Evolutionary conservation across 2,888 invertebrate genomes (phyloP).

Genomic region (Drosophila neonasuta): DNA sequence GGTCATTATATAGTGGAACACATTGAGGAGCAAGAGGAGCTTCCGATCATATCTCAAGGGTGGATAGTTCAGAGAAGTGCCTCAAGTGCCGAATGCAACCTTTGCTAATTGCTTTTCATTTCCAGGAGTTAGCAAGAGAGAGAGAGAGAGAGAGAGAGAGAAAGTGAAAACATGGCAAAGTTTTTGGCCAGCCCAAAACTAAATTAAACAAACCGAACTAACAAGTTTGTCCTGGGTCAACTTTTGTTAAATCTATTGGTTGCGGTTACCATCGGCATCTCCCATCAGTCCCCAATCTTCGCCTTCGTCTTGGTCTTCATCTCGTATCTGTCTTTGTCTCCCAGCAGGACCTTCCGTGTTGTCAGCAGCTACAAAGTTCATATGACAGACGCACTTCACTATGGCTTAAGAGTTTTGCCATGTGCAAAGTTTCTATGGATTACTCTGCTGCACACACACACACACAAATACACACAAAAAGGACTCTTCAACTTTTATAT

Average conservation of each 20-base stretch:
- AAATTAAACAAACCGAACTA: conserved; percentile 40
- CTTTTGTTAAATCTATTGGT: conserved; percentile 41
- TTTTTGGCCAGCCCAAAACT: conserved; percentile 28
- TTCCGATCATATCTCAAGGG: conserved; percentile 31
- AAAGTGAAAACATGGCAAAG: conserved; percentile 16
- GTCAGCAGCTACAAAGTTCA: conserved; percentile 22
- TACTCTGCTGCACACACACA: conserved; percentile 20
- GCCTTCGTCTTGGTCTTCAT: background rate
- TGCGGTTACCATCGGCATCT: background rate
- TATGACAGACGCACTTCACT: conserved; percentile 38
- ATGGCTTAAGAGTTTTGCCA: conserved; percentile 17
- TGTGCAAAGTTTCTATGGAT: conserved; percentile 34
- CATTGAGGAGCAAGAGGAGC: conserved; percentile 9
- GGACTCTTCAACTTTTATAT: conserved; percentile 26
- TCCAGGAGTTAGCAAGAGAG: background rate
- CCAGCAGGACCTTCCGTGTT: background rate
- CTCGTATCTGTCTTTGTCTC: background rate
- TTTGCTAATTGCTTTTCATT: conserved; percentile 57
- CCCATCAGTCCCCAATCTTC: background rate
- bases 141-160: too few relatives aligned
- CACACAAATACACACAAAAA: background rate
- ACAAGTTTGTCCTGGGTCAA: conserved; percentile 36
- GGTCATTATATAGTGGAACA: conserved; percentile 49
- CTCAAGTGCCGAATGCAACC: conserved; percentile 11
- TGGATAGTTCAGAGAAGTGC: conserved; percentile 5